A percentile compares a stretch with the other conserved stretches of the same genome.
These are phyloP conservation scores for Camponotus fellah DNA, from an alignment of 2,888 invertebrate genomes.

Conservation along the genomic window DNA sequence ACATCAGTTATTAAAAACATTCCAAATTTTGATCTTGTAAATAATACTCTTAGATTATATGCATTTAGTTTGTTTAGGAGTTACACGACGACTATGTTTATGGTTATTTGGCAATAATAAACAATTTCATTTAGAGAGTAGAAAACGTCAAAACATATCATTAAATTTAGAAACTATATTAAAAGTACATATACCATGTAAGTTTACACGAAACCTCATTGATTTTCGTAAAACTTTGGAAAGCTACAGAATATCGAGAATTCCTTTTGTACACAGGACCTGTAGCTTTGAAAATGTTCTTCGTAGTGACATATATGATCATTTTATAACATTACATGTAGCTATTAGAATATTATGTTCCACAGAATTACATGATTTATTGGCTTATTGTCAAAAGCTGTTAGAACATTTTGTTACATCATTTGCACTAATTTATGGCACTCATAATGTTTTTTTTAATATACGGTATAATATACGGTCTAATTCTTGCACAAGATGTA, in stretches of 20 bases:
- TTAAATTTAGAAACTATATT: background rate
- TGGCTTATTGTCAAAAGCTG: background rate
- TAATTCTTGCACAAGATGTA: background rate
- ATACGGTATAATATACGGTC: background rate
- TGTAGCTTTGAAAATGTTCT: background rate
- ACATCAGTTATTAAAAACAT: background rate
- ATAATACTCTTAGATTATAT: background rate
- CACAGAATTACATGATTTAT: background rate
- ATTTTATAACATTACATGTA: slow-evolving; percentile 42
- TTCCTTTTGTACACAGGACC: background rate
- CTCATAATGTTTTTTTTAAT: background rate
- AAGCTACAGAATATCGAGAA: slow-evolving; percentile 6
- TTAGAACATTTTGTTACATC: background rate
- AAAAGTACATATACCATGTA: background rate
- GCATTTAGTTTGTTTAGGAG: slow-evolving; percentile 9
- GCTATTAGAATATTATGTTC: slow-evolving; percentile 39
- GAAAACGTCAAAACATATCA: background rate
- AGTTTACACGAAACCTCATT: background rate
- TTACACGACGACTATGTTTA: background rate
- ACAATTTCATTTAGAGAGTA: background rate
- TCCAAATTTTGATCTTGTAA: background rate
- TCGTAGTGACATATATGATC: background rate
- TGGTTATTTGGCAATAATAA: background rate
- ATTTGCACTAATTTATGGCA: background rate
- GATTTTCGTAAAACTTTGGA: background rate